phyloP scores from a whole-genome alignment of 2,888 invertebrate genomes.

The Dinocampus coccinellae region DNA sequence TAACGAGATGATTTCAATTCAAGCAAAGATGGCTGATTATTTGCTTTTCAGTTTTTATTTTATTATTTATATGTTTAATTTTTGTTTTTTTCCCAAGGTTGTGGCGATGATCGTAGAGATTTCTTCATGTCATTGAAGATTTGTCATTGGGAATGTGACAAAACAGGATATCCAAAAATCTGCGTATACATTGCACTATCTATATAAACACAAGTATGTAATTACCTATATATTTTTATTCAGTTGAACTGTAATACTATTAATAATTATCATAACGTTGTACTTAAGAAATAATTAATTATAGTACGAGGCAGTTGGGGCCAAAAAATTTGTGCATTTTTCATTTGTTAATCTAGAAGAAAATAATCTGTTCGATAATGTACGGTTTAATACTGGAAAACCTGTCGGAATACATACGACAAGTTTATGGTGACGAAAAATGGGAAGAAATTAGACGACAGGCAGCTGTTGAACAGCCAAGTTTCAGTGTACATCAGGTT shows the following conservation, averaged over 20 bases:
- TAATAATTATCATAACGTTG: not conserved
- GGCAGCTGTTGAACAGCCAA: constrained; percentile 88
- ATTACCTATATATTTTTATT: not conserved
- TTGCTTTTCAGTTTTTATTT: constrained; percentile 2
- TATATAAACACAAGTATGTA: constrained; percentile 28
- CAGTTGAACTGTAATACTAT: not conserved
- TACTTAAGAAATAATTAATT: not conserved
- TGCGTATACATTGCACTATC: not conserved
- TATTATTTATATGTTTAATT: not conserved
- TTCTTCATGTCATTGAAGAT: not conserved
- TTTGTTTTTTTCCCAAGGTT: not conserved
- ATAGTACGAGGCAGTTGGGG: not conserved
- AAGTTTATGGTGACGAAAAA: constrained; percentile 93
- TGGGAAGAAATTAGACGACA: constrained; percentile 93
- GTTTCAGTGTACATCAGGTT: constrained; percentile 91
- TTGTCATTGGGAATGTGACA: not conserved
- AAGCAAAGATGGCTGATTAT: constrained; percentile 40
- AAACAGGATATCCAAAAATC: constrained; percentile 38
- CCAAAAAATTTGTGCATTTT: not conserved
- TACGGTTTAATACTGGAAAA: constrained; percentile 96
- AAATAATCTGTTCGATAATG: constrained; percentile 73
- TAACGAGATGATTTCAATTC: constrained; percentile 53
- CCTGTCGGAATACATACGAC: constrained; percentile 91
- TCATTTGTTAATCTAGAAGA: not conserved
- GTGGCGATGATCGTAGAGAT: not conserved